phyloP scores from a whole-genome alignment of 37 sponge, comb jelly and placozoan species.

The Mnemiopsis leidyi region DNA sequence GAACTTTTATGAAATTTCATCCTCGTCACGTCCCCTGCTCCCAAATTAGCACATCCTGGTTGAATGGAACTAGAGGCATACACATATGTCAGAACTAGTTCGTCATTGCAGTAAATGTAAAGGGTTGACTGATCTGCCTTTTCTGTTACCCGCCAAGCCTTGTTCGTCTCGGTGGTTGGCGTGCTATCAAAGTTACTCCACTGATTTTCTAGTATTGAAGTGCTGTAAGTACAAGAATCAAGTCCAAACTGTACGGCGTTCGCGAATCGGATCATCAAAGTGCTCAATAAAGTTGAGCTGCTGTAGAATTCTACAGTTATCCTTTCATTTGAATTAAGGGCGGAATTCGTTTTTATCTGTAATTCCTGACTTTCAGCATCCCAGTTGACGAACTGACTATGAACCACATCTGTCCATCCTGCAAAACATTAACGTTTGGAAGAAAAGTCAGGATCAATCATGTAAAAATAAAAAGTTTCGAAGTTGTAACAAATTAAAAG shows the following conservation, averaged over 20 bases:
- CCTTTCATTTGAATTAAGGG: neutral
- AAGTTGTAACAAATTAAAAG: too few species aligned
- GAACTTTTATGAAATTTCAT: too few species aligned
- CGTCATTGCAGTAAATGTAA: neutral
- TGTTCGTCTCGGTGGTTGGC: neutral
- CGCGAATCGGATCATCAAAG: neutral
- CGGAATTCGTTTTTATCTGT: neutral
- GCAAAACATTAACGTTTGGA: too few species aligned
- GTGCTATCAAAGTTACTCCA: neutral
- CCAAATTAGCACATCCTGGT: neutral
- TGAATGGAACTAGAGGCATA: too few species aligned
- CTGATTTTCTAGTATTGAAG: neutral
- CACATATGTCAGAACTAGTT: neutral
- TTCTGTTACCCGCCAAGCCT: neutral
- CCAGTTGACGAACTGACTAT: neutral
- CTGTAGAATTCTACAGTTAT: neutral
- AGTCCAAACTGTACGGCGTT: too few species aligned
- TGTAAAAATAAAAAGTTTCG: too few species aligned
- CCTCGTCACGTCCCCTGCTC: neutral
- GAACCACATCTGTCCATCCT: neutral
- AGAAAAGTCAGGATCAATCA: too few species aligned
- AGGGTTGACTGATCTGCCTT: neutral
- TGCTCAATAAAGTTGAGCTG: neutral
- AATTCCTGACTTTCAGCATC: neutral
- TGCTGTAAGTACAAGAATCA: neutral